These are phyloP conservation scores for Rhyacichthys aspro DNA, from an alignment of 2,797 vertebrate species.

Conservation along the genomic window DNA sequence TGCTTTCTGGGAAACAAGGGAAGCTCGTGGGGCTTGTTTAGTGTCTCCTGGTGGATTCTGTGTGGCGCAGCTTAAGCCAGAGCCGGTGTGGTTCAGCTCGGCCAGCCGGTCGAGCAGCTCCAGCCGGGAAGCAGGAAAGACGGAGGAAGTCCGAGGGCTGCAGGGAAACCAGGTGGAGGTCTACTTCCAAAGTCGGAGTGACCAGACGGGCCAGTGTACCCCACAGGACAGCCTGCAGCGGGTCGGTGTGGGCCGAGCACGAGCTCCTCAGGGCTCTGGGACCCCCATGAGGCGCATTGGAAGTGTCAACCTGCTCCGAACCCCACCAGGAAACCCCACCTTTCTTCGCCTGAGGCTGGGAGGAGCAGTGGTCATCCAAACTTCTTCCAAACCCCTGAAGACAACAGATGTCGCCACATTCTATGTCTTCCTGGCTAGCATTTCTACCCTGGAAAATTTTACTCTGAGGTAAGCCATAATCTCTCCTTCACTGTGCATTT, in stretches of 20 bases:
- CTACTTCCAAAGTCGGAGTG: constrained; percentile 84
- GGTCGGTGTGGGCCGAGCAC: constrained; percentile 59
- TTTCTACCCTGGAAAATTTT: constrained; percentile 85
- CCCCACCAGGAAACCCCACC: constrained; percentile 75
- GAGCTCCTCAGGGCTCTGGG: constrained; percentile 62
- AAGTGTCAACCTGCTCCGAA: constrained; percentile 85
- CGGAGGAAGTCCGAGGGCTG: constrained; percentile 48
- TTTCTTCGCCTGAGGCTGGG: constrained; percentile 88
- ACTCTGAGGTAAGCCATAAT: constrained; percentile 86
- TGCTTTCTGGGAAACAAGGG: constrained; percentile 88
- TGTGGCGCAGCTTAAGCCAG: constrained; percentile 86
- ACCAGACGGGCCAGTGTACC: constrained; percentile 79
- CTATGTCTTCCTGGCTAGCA: constrained; percentile 85
- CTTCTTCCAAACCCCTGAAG: constrained; percentile 82
- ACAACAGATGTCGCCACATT: constrained; percentile 87
- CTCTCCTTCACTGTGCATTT: background rate
- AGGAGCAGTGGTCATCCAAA: constrained; percentile 84
- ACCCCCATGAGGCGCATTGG: constrained; percentile 89
- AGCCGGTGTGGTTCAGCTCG: constrained; percentile 86
- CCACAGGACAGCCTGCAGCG: constrained; percentile 77
- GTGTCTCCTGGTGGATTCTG: constrained; percentile 87
- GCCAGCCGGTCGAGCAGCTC: constrained; percentile 72
- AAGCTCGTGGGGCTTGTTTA: constrained; percentile 86
- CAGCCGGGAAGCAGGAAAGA: constrained; percentile 75
- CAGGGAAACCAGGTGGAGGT: constrained; percentile 88